Conservation (phyloP, 1,140 invertebrate genomes). For the Ceratoteleas bidentatus region DNA sequence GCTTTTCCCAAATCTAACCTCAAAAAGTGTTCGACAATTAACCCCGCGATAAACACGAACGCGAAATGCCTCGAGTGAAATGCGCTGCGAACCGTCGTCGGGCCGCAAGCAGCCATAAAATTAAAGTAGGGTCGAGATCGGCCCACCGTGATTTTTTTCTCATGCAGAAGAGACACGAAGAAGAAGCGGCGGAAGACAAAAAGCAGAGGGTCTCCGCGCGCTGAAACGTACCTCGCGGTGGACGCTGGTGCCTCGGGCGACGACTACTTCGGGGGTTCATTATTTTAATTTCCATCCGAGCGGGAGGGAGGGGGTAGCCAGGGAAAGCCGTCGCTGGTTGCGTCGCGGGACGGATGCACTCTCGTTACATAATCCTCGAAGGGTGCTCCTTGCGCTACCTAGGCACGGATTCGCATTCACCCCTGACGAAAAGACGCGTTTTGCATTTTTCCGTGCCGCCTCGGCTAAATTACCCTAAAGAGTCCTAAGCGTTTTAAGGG, state of each 20-base stretch:
- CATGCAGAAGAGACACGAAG: slow-evolving; percentile 31
- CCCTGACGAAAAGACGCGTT: slow-evolving; percentile 61
- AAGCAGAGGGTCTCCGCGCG: slow-evolving; percentile 44
- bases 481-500: slow-evolving; percentile 74
- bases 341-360: slow-evolving; percentile 39
- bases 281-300: slow-evolving; percentile 75
- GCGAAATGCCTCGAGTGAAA: too few relatives aligned
- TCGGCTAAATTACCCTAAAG: slow-evolving; percentile 76
- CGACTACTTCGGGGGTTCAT: slow-evolving; percentile 69
- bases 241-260: slow-evolving; percentile 49
- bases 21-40: too few relatives aligned
- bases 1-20: too few relatives aligned
- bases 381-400: slow-evolving; percentile 66
- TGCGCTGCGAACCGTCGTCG: not conserved
- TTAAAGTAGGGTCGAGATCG: slow-evolving; percentile 5
- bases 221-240: slow-evolving; percentile 36
- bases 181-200: slow-evolving; percentile 42
- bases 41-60: too few relatives aligned
- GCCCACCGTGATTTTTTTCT: slow-evolving; percentile 37
- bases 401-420: slow-evolving; percentile 32
- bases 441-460: slow-evolving; percentile 71
- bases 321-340: slow-evolving; percentile 17
- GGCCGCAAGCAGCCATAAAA: slow-evolving; percentile 1
- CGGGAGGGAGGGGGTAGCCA: slow-evolving; percentile 19
- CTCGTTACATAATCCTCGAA: slow-evolving; percentile 76